Evolutionary conservation across 2,113 vertebrate species (phyloP).

Genomic region (Naja naja): DNA sequence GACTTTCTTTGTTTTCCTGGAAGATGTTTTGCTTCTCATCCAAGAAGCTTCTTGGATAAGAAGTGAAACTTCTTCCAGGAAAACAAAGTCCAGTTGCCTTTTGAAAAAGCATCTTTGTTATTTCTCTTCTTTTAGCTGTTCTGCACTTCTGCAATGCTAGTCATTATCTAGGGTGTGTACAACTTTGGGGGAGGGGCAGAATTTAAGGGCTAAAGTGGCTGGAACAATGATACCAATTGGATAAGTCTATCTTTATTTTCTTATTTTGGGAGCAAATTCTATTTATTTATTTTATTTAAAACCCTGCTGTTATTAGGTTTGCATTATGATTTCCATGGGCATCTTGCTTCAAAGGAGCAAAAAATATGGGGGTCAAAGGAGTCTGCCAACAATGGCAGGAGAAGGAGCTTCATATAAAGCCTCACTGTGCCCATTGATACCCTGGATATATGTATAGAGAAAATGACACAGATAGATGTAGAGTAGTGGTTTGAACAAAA

Average conservation of each 20-base stretch:
- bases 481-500: conserved; percentile 9
- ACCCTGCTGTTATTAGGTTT: not conserved
- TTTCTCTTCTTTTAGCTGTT: not conserved
- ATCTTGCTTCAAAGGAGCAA: not conserved
- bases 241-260: not conserved
- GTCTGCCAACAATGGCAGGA: not conserved
- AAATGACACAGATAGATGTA: not conserved
- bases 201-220: not conserved
- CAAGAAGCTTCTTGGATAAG: too few relatives aligned
- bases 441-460: not conserved
- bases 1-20: too few relatives aligned
- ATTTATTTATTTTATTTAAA: not conserved
- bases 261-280: not conserved
- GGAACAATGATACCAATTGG: not conserved
- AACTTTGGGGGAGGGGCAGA: not conserved
- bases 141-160: not conserved
- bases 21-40: too few relatives aligned
- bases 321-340: not conserved
- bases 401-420: not conserved
- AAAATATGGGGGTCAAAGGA: not conserved
- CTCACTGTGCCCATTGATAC: not conserved
- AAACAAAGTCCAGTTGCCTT: too few relatives aligned
- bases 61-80: too few relatives aligned
- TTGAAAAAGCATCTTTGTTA: too few relatives aligned
- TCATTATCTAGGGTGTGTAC: not conserved